Evolutionary conservation across 2,797 vertebrate genomes (phyloP).

Genomic region (Apogon hyalosoma): DNA sequence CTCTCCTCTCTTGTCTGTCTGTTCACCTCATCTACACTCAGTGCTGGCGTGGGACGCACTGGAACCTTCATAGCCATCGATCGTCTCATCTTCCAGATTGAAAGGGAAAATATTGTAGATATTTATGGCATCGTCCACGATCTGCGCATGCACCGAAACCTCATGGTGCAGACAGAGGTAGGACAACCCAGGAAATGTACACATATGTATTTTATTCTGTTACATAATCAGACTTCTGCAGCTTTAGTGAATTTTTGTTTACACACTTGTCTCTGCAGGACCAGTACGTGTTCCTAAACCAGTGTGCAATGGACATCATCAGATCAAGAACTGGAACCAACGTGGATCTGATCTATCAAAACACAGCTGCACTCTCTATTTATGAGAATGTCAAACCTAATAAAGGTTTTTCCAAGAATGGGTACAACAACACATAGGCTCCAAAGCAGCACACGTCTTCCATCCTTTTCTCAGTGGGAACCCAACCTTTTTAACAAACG

Average conservation of each 20-base stretch:
- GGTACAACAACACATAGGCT: constrained; percentile 36
- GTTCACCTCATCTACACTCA: constrained; percentile 61
- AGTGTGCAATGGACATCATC: constrained; percentile 95
- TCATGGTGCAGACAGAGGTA: constrained; percentile 99
- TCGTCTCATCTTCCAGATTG: constrained; percentile 93
- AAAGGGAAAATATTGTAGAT: constrained; percentile 90
- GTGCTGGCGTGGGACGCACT: constrained; percentile 95
- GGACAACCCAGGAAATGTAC: background rate
- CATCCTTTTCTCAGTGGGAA: background rate
- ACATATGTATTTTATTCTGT: background rate
- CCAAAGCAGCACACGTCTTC: background rate
- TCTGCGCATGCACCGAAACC: constrained; percentile 92
- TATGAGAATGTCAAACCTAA: constrained; percentile 88
- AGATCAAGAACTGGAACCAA: constrained; percentile 90
- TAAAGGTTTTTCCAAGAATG: constrained; percentile 38
- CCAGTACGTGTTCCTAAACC: constrained; percentile 95
- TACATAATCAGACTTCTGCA: constrained; percentile 1
- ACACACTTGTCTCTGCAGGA: constrained; percentile 81
- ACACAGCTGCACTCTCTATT: constrained; percentile 88
- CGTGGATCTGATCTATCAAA: constrained; percentile 94
- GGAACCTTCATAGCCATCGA: constrained; percentile 96
- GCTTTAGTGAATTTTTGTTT: background rate
- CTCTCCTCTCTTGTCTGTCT: constrained; percentile 5
- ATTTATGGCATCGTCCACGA: constrained; percentile 90
- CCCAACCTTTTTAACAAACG: constrained; percentile 27